These are phyloP conservation scores for Sphenopsis melanotis DNA, from an alignment of 2,797 vertebrate species.

Conservation along the genomic window DNA sequence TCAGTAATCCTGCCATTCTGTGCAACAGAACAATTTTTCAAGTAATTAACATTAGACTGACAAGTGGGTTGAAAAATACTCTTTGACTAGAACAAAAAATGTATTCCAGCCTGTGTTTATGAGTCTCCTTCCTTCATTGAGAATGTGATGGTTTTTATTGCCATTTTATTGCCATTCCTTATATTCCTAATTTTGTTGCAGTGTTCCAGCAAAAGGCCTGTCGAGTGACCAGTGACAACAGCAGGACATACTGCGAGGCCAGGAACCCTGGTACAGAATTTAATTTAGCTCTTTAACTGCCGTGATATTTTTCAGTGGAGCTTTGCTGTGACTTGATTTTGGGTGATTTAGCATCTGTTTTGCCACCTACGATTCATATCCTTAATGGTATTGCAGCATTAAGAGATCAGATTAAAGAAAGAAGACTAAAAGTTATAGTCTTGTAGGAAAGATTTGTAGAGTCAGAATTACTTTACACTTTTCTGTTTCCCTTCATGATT, in stretches of 20 bases:
- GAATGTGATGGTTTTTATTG: background rate
- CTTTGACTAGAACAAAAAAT: background rate
- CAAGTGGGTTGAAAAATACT: background rate
- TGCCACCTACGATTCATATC: background rate
- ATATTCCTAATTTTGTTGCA: constrained; percentile 15
- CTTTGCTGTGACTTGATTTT: background rate
- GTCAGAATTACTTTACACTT: background rate
- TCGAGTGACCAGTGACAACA: background rate
- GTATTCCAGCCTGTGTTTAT: background rate
- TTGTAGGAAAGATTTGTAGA: background rate
- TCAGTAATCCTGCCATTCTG: background rate
- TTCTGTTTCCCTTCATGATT: background rate
- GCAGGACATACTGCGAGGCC: constrained; percentile 4
- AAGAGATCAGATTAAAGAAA: background rate
- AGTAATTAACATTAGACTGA: background rate
- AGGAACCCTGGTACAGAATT: constrained; percentile 63
- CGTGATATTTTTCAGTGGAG: background rate
- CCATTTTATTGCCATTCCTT: background rate
- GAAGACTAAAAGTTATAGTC: background rate
- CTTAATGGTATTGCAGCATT: background rate
- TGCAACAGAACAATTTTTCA: background rate
- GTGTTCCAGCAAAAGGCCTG: constrained; percentile 72
- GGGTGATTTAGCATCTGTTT: background rate
- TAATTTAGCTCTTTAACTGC: background rate
- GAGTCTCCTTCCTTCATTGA: background rate